Base-by-base conservation (phyloP, 2,113 vertebrate genomes). In the Camelus bactrianus region DNA sequence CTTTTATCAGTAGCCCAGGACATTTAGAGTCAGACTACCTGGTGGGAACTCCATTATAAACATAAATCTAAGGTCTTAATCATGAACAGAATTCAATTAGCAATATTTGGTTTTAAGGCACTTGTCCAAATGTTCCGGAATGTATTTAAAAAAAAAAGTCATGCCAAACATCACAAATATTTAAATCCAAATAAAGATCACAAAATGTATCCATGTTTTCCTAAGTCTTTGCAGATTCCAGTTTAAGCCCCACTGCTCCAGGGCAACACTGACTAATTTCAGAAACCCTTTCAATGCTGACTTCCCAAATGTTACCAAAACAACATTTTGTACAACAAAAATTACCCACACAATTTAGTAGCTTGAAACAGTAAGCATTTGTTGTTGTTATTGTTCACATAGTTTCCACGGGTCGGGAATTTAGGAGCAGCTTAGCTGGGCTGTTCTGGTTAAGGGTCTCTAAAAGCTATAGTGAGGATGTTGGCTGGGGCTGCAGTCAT, bases 51-150 rank as follows among this genome's bases (percentile, higher is more conserved):
- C n/a, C 24, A 56, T 30, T 17, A 24, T 42, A 62, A 85, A 76
- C 22, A 58, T 35, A 86, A 70, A 95, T 92, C 52, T 46, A 75
- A 88, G 26, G 30, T 92, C 35, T 95, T 81, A 93, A 46, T 85
- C 52, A 76, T n/a, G 24, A 26, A 60, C 46, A 79, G 72, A 94
- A 89, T 26, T 70, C 32, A 81, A 28, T 60, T 42, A 32, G 9
- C 83, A 92, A 64, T 70, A 80, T 20, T 92, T 82, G 38, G 15
- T 35, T 85, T 81, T 72, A 89, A 76, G 58, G 81, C 13, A 5
- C 11, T 86, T 64, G 38, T 65, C 60, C 88, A 90, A 92, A 76
- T 92, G 32, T 72, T 30, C 7, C 65, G 85, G 52, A 69, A 56
- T 38, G 15, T 38, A 12, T 8, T 0, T 2, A 13, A 75, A 81